phyloP scores from a whole-genome alignment of 2,113 vertebrate genomes.

The Argyrosomus japonicus region DNA sequence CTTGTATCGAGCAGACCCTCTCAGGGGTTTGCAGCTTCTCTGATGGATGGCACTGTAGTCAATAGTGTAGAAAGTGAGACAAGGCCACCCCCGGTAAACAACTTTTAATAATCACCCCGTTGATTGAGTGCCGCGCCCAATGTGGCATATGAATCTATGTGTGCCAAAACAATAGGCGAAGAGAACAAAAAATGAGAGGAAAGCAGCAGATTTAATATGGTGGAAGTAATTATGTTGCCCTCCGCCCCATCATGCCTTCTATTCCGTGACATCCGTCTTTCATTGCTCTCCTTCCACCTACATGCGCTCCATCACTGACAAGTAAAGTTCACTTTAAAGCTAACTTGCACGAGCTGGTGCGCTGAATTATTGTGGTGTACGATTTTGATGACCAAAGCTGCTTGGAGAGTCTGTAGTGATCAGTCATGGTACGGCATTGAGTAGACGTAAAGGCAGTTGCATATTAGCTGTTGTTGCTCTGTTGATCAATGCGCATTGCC shows the following conservation, averaged over 20 bases:
- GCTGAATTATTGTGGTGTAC: slow-evolving; percentile 34
- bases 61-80: slow-evolving; percentile 68
- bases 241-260: slow-evolving; percentile 22
- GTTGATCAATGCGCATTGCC: slow-evolving; percentile 20
- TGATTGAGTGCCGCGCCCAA: slow-evolving; percentile 74
- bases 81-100: slow-evolving; percentile 72
- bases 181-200: slow-evolving; percentile 36
- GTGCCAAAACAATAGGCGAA: slow-evolving; percentile 58
- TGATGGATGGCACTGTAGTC: slow-evolving; percentile 76
- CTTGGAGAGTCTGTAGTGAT: slow-evolving; percentile 67
- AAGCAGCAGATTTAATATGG: slow-evolving; percentile 60
- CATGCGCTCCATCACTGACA: slow-evolving; percentile 59
- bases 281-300: slow-evolving; percentile 27
- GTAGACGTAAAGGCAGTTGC: slow-evolving; percentile 3
- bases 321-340: slow-evolving; percentile 46
- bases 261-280: slow-evolving; percentile 47
- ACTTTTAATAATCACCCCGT: slow-evolving; percentile 79
- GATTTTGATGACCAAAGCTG: slow-evolving; percentile 73
- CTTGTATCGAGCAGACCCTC: slow-evolving; percentile 49
- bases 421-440: slow-evolving; percentile 56
- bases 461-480: slow-evolving; percentile 2
- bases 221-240: slow-evolving; percentile 70
- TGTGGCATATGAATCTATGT: slow-evolving; percentile 62
- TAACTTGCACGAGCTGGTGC: not conserved
- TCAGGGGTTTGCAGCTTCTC: slow-evolving; percentile 49